A percentile compares a stretch with the other conserved stretches of the same genome.
Conservation (phyloP, 1,140 invertebrate genomes). For the Cydia strobilella region DNA sequence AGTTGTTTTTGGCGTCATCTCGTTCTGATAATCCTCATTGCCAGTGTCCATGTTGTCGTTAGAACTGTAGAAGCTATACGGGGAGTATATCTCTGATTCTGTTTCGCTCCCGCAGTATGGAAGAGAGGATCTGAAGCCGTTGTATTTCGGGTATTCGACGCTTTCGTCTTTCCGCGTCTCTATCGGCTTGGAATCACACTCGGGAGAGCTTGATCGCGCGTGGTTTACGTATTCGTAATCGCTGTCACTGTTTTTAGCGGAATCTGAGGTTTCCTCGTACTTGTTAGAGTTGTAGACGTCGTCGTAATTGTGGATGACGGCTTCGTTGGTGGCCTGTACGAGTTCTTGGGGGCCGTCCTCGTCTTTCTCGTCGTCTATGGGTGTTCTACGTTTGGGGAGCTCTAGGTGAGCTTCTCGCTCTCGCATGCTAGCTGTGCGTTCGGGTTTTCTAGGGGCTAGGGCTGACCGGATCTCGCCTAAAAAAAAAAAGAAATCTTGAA, state of each 20-base stretch:
- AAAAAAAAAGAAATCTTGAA: conserved; percentile 45
- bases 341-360: conserved; percentile 68
- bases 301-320: conserved; percentile 75
- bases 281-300: conserved; percentile 76
- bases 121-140: conserved; percentile 81
- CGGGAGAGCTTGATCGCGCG: conserved; percentile 82
- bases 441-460: conserved; percentile 88
- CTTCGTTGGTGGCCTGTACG: conserved; percentile 70
- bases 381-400: conserved; percentile 79
- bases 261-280: conserved; percentile 73
- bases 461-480: conserved; percentile 88
- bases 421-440: conserved; percentile 90
- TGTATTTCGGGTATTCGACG: conserved; percentile 70
- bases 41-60: conserved; percentile 71
- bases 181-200: conserved; percentile 80
- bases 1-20: conserved; percentile 73
- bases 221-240: conserved; percentile 84
- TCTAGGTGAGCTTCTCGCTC: conserved; percentile 85
- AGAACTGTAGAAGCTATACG: conserved; percentile 87
- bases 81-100: conserved; percentile 89
- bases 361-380: conserved; percentile 73
- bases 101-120: conserved; percentile 90
- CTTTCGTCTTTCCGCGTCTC: conserved; percentile 45
- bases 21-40: conserved; percentile 74
- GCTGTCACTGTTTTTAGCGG: conserved; percentile 80